Percentiles rank a stretch among this genome's conserved stretches.
These are phyloP conservation scores for Calliphora vomitoria DNA, from an alignment of 2,888 invertebrate genomes.

Conservation along the genomic window DNA sequence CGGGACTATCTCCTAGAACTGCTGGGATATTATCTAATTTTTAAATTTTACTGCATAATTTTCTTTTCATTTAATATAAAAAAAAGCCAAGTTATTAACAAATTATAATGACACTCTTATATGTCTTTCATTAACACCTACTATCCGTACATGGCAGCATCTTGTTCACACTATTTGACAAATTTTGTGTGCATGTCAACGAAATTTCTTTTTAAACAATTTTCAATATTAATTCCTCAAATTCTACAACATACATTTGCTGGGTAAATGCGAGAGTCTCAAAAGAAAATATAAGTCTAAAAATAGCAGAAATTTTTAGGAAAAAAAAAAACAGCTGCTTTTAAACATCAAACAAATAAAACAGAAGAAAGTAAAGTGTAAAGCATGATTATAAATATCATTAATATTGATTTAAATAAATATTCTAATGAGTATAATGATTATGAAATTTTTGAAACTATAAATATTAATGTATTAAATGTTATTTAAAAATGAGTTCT, in stretches of 20 bases:
- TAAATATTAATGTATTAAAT: background rate
- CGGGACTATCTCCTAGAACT: too few relatives aligned
- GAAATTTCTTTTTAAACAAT: background rate
- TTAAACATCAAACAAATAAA: slow-evolving; percentile 32
- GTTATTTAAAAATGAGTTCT: background rate
- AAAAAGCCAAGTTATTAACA: background rate
- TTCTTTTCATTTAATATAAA: background rate
- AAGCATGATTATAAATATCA: slow-evolving; percentile 9
- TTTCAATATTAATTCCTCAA: slow-evolving; percentile 1
- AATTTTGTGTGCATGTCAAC: slow-evolving; percentile 4
- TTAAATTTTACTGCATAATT: background rate
- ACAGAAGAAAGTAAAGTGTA: background rate
- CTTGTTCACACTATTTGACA: background rate
- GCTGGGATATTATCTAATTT: background rate
- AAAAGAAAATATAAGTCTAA: background rate
- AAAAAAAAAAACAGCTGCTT: slow-evolving; percentile 30
- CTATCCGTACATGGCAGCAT: background rate
- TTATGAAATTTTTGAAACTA: background rate
- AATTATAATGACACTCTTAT: background rate
- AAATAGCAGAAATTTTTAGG: background rate
- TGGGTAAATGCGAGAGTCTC: background rate
- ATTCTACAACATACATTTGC: background rate
- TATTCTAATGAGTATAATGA: background rate
- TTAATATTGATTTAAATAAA: slow-evolving; percentile 33
- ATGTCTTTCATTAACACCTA: slow-evolving; percentile 30